Evolutionary conservation across 2,888 invertebrate species (phyloP).

Genomic region (Eupithecia insigniata): DNA sequence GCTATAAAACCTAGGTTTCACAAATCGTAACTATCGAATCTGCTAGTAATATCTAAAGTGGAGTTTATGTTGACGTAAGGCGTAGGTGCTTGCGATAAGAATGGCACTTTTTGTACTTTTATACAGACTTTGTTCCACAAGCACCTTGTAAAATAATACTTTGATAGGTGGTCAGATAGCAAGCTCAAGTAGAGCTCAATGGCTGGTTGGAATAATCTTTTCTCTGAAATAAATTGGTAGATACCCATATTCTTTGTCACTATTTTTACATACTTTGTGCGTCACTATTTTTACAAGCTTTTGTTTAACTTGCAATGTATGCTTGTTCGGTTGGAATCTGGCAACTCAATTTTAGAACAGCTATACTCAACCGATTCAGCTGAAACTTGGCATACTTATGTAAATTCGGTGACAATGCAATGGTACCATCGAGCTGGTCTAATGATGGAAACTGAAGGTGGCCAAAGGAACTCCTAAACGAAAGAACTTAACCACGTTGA

Average conservation of each 20-base stretch:
- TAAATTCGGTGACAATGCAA: too few relatives aligned
- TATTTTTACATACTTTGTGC: too few relatives aligned
- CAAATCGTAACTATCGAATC: conserved; percentile 34
- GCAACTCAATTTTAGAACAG: too few relatives aligned
- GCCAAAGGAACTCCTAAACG: too few relatives aligned
- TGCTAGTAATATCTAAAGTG: conserved; percentile 33
- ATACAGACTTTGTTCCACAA: conserved; percentile 7
- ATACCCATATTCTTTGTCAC: not conserved
- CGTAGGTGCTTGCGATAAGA: conserved; percentile 31
- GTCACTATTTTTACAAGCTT: not conserved
- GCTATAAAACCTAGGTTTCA: conserved; percentile 36
- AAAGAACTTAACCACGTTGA: too few relatives aligned
- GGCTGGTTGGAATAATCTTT: not conserved
- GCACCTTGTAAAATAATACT: conserved; percentile 15
- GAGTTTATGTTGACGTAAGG: conserved; percentile 28
- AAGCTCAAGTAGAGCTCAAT: not conserved
- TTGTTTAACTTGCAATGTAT: too few relatives aligned
- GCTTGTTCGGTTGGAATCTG: too few relatives aligned
- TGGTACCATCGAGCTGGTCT: too few relatives aligned
- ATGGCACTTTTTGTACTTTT: conserved; percentile 21
- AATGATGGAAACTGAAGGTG: too few relatives aligned
- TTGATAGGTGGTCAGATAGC: conserved; percentile 1
- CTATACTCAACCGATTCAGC: too few relatives aligned
- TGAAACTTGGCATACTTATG: too few relatives aligned
- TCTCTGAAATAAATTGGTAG: not conserved